Conservation (phyloP, 1,140 invertebrate species). For the Diuraphis noxia region DNA sequence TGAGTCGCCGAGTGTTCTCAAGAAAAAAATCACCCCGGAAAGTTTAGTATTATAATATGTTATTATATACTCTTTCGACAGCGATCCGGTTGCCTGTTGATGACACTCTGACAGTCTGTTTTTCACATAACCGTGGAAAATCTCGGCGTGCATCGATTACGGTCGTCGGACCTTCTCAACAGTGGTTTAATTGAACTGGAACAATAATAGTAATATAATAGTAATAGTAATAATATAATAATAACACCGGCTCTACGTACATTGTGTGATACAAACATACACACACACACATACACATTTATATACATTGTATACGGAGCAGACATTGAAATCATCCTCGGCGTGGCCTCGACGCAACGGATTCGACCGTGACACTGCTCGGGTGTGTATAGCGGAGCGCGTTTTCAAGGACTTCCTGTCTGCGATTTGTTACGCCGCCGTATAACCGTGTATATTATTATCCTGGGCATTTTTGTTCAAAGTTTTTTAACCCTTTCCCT, state of each 20-base stretch:
- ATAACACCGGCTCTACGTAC: neutral
- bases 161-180: constrained; percentile 49
- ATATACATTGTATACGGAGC: constrained; percentile 26
- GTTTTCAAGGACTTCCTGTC: constrained; percentile 53
- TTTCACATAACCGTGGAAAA: constrained; percentile 50
- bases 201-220: constrained; percentile 41
- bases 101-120: constrained; percentile 3
- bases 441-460: constrained; percentile 34
- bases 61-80: neutral
- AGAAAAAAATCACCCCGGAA: too few species aligned
- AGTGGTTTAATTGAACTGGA: constrained; percentile 51
- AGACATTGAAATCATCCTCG: constrained; percentile 29
- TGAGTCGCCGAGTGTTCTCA: too few species aligned
- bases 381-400: constrained; percentile 38
- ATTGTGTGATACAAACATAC: constrained; percentile 33
- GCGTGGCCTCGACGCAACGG: constrained; percentile 43
- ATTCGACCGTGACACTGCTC: constrained; percentile 52
- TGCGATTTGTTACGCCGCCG: constrained; percentile 52
- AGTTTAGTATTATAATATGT: neutral
- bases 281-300: neutral
- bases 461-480: constrained; percentile 43
- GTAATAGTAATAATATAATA: constrained; percentile 32
- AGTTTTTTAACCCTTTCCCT: constrained; percentile 47
- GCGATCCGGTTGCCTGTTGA: neutral
- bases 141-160: constrained; percentile 38